A percentile compares a stretch with the other conserved stretches of the same genome.
Evolutionary conservation across 2,888 invertebrate species (phyloP).

Genomic region (Dasysyrphus tricinctus): DNA sequence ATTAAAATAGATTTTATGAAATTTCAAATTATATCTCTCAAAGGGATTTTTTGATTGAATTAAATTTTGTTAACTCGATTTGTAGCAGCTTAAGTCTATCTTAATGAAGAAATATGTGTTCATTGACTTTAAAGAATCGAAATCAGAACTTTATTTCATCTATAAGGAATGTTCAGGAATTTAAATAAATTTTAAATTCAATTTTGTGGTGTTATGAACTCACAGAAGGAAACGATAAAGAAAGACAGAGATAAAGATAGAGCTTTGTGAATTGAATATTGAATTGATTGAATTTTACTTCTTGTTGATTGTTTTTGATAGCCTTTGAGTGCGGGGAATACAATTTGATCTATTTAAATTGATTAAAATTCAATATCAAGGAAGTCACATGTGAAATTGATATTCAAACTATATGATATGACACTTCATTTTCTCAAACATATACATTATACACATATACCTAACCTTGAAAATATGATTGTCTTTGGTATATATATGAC

Average conservation of each 20-base stretch:
- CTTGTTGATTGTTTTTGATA: constrained; percentile 25
- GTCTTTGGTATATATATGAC: not conserved
- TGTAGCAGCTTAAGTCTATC: constrained; percentile 8
- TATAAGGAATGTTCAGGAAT: not conserved
- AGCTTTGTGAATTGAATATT: constrained; percentile 16
- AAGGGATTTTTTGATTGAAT: constrained; percentile 36
- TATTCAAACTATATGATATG: constrained; percentile 16
- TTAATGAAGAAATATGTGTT: constrained; percentile 35
- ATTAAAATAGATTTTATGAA: constrained; percentile 33
- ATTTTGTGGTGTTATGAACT: not conserved
- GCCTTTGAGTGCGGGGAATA: not conserved
- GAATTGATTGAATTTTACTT: constrained; percentile 28
- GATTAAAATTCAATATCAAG: constrained; percentile 24
- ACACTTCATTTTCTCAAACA: not conserved
- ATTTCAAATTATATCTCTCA: constrained; percentile 22
- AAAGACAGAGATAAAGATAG: not conserved
- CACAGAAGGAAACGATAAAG: not conserved
- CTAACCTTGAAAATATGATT: not conserved
- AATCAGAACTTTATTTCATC: not conserved
- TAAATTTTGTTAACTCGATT: constrained; percentile 38
- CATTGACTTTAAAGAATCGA: not conserved
- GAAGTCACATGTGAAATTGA: constrained; percentile 25
- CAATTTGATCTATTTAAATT: constrained; percentile 24
- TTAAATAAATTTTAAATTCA: not conserved
- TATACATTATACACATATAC: not conserved